phyloP scores from a whole-genome alignment of 1,140 invertebrate genomes.

The Maniola jurtina region DNA sequence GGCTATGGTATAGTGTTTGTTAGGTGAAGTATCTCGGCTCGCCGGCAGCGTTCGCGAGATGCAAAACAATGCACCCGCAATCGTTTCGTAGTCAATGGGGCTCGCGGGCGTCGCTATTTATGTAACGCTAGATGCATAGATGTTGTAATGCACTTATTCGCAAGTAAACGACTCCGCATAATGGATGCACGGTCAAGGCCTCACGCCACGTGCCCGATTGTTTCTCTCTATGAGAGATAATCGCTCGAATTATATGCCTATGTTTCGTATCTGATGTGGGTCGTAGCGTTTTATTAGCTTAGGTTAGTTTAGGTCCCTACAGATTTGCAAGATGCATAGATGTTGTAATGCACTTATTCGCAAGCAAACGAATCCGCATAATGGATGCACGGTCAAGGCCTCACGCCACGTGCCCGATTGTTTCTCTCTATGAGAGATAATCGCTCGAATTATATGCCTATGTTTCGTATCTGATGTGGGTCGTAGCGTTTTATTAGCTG shows the following conservation, averaged over 20 bases:
- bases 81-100: slow-evolving; percentile 27
- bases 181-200: slow-evolving; percentile 73
- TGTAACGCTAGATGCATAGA: slow-evolving; percentile 29
- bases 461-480: too few species aligned
- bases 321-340: slow-evolving; percentile 28
- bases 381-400: slow-evolving; percentile 73
- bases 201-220: slow-evolving; percentile 61
- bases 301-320: too few species aligned
- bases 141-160: slow-evolving; percentile 35
- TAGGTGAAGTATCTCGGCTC: background rate
- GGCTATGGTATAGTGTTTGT: background rate
- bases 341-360: slow-evolving; percentile 35
- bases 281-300: too few species aligned
- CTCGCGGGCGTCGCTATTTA: slow-evolving; percentile 29
- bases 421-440: too few species aligned
- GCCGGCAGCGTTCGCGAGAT: slow-evolving; percentile 10
- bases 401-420: slow-evolving; percentile 61
- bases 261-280: too few species aligned
- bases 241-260: too few species aligned
- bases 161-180: slow-evolving; percentile 40
- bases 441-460: too few species aligned
- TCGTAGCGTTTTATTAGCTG: too few species aligned
- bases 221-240: too few species aligned
- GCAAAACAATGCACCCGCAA: slow-evolving; percentile 27
- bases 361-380: slow-evolving; percentile 40